Percentiles rank a stretch among this genome's conserved stretches.
These are phyloP conservation scores for Trogon melanurus DNA, from an alignment of 2,113 vertebrate genomes.

Conservation along the genomic window DNA sequence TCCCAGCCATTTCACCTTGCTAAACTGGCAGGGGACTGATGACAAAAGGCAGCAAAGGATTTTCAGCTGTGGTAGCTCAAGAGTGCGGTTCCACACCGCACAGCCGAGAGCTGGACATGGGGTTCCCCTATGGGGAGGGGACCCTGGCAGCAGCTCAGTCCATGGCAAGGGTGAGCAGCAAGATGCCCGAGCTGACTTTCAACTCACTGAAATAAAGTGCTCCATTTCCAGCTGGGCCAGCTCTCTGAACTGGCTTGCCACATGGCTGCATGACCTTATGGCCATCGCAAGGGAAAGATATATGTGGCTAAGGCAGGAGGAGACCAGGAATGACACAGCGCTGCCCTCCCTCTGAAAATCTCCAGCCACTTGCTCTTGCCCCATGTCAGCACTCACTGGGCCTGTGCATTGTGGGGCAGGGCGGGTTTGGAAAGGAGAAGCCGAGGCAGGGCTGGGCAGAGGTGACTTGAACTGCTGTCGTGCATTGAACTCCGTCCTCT, in stretches of 20 bases:
- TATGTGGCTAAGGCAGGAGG: rapidly evolving
- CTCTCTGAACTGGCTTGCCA: not conserved
- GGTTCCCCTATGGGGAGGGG: not conserved
- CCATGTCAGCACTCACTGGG: not conserved
- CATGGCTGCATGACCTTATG: rapidly evolving
- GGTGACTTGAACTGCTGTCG: not conserved
- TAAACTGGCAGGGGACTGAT: not conserved
- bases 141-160: not conserved
- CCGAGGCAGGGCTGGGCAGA: not conserved
- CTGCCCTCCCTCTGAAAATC: not conserved
- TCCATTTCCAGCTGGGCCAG: not conserved
- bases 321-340: not conserved
- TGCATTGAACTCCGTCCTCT: not conserved
- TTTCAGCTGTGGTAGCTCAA: not conserved
- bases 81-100: not conserved
- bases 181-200: not conserved
- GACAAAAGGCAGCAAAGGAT: not conserved
- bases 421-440: not conserved
- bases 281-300: not conserved
- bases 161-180: not conserved
- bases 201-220: not conserved
- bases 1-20: not conserved
- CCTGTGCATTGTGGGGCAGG: rapidly evolving
- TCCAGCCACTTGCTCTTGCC: not conserved
- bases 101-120: not conserved